Evolutionary conservation across 2,797 vertebrate species (phyloP), one percentile per base, ranked within the genome.

Genomic region (Octomys mimax): DNA sequence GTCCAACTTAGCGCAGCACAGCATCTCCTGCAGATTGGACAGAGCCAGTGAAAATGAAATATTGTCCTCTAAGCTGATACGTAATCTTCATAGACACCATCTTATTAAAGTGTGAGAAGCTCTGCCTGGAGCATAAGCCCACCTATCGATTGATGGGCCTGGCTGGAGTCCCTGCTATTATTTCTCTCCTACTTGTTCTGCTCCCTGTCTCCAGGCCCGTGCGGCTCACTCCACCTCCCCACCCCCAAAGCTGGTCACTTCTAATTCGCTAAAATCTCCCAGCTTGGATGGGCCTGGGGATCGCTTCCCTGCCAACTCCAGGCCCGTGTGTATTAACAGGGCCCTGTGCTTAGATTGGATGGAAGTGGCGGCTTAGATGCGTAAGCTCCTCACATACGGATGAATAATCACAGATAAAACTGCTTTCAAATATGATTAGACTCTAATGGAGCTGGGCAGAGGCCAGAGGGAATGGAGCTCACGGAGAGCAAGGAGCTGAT

Each of bases 31-130:
- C 96, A 89, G 54, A 94, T 77, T 81, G 91, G 70, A 64, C 92
- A 95, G 61, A 96, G 86, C 2, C 46, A 39, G 89, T 0, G 1
- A 95, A 96, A 97, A 95, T 97, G 95, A 98, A 96, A 97, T 91
- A 97, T 54, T 91, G 86, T 89, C 59, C 94, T 85, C 79, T 91
- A 91, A 96, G 52, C 93, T 95, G 97, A 98, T 96, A 86, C 19
- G 94, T 89, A 97, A 98, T 96, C 96, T 97, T 97, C 96, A 90
- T 54, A 83, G 96, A 95, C 94, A 92, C n/a, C 84, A 81, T 92
- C 95, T 98, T 97, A 97, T 93, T 97, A 97, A 95, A 97, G 93
- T 77, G 82, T 70, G 91, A 94, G 95, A 94, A 96, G 89, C 89
- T 83, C 14, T 19, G 62, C 94, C 98, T 97, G 96, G 31, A 90